phyloP scores from a whole-genome alignment of 2,888 invertebrate species.

The Geophilus truncorum region DNA sequence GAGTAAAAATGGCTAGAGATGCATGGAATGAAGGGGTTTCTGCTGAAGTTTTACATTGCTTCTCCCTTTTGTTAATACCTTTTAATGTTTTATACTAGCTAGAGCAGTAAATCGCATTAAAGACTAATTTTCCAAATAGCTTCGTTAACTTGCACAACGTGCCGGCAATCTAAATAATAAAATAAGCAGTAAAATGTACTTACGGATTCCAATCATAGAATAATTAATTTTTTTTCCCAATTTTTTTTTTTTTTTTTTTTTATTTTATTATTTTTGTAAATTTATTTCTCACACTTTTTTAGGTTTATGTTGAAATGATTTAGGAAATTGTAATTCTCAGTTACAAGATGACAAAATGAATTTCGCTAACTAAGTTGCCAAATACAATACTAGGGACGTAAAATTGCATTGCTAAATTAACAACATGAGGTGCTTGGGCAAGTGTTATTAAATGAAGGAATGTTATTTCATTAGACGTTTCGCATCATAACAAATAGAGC shows the following conservation, averaged over 20 bases:
- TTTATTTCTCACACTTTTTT: no score
- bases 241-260: background rate
- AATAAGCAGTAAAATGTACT: background rate
- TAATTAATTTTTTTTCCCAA: background rate
- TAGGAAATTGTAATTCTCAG: no score
- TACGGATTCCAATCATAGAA: background rate
- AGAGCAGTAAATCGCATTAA: background rate
- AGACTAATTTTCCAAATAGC: background rate
- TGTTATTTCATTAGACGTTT: background rate
- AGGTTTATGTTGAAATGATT: no score
- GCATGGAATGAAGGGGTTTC: background rate
- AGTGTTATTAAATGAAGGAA: background rate
- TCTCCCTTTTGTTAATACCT: background rate
- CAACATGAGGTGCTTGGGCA: no score
- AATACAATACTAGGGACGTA: no score
- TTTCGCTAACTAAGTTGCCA: no score
- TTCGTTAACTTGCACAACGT: background rate
- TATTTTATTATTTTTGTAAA: no score
- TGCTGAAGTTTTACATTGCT: background rate
- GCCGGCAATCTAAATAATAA: background rate
- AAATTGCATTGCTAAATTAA: no score
- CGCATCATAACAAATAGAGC: background rate
- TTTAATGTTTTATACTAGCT: background rate
- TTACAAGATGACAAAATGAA: no score
- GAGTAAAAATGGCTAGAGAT: no score